phyloP scores from a whole-genome alignment of 1,140 invertebrate genomes.

The Fopius arisanus region DNA sequence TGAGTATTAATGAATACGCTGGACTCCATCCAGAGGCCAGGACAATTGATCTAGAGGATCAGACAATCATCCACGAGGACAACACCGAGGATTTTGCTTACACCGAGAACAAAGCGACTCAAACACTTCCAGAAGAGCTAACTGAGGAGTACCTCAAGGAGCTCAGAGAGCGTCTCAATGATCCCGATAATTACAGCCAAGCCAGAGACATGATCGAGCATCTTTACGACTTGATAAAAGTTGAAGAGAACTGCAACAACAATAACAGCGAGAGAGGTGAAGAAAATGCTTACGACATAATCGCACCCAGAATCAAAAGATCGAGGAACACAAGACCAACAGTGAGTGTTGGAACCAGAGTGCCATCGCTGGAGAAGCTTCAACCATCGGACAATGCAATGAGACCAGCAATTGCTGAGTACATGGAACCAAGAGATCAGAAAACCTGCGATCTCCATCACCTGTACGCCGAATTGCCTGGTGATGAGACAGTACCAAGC shows the following conservation, averaged over 20 bases:
- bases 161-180: constrained; percentile 73
- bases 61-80: constrained; percentile 45
- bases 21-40: constrained; percentile 66
- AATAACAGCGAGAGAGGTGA: constrained; percentile 63
- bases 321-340: constrained; percentile 60
- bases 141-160: constrained; percentile 77
- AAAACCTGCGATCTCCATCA: constrained; percentile 59
- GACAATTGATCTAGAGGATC: constrained; percentile 51
- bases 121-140: constrained; percentile 77
- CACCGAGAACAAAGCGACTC: constrained; percentile 73
- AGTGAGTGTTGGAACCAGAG: constrained; percentile 69
- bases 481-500: constrained; percentile 60
- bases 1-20: constrained; percentile 72
- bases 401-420: constrained; percentile 62
- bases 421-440: constrained; percentile 65
- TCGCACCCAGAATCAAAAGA: constrained; percentile 61
- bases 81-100: constrained; percentile 61
- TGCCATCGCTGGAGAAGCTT: constrained; percentile 71
- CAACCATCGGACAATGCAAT: constrained; percentile 56
- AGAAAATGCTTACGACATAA: constrained; percentile 74
- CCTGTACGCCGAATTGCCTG: constrained; percentile 65
- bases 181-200: constrained; percentile 77
- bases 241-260: constrained; percentile 75
- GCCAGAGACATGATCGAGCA: constrained; percentile 81
- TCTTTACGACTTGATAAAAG: constrained; percentile 79